Evolutionary conservation across 1,140 invertebrate genomes (phyloP), one percentile per base, ranked within the genome.

Genomic region (Prorops nasuta): DNA sequence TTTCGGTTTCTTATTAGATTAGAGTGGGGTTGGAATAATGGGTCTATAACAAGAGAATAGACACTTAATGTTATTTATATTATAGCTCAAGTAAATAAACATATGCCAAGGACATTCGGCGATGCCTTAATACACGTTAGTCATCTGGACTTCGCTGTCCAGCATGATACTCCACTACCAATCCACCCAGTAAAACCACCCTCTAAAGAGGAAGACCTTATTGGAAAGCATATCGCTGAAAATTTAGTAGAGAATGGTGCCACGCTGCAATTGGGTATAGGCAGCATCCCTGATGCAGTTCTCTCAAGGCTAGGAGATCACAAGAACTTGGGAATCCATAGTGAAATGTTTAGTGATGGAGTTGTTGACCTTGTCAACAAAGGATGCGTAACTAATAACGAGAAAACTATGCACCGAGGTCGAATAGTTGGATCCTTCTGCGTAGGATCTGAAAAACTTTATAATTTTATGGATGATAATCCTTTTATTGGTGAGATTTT

Each of bases 331-430:
- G 94, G 95, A 1, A 86, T 98, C 39, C 94, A 97, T 69, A 94
- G 94, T 3, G 95, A 98, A 77, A 97, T 98, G 94, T 96, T 97
- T 76, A 89, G 89, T 55, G 91, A 92, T 54, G 94, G 94, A 1
- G 88, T 97, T 7, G 86, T 97, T 1, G 90, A 94, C 56, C 80
- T 98, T n/a, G 87, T 95, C 1, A 82, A 87, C 38, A 82, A 82
- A n/a, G 94, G 94, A 2, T 91, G 86, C 58, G 83, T 97, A 44
- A 97, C 93, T 4, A 97, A 97, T 69, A 87, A 86, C 56, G 81
- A 84, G 60, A 97, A 97, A 67, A 82, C 68, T 1, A 82, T 87
- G 47, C 88, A 95, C 69, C 83, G 83, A 18, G 94, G 95, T 1
- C 86, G 91, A 51, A 92, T 96, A 58, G 88, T 96, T 1, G 90